These are phyloP conservation scores for Chelonoidis abingdonii DNA, from an alignment of 2,113 vertebrate genomes.

Conservation along the genomic window DNA sequence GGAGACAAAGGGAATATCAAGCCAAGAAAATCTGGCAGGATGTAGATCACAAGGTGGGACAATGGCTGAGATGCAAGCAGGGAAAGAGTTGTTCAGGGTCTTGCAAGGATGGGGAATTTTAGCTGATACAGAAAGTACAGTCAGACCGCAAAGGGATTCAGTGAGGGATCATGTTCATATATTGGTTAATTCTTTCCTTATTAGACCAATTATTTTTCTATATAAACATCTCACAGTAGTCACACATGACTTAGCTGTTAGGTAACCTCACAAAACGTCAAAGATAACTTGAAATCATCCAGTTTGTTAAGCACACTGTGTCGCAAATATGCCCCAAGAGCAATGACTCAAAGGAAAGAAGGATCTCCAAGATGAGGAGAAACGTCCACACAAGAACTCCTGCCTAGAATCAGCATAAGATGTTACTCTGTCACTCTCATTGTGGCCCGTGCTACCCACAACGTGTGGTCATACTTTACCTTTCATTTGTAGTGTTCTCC, in stretches of 20 bases:
- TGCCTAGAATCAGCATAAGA: background rate
- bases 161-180: background rate
- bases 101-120: background rate
- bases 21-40: background rate
- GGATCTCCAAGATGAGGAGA: background rate
- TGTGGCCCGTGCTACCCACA: background rate
- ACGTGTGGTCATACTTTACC: slow-evolving; percentile 75
- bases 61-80: background rate
- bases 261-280: background rate
- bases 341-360: background rate
- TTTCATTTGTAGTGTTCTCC: slow-evolving; percentile 90
- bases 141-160: background rate
- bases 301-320: background rate
- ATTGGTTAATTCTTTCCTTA: background rate
- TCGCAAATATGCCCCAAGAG: background rate
- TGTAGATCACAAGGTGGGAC: background rate
- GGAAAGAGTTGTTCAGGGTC: background rate
- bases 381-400: background rate
- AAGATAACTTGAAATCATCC: background rate
- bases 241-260: background rate
- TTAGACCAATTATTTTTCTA: background rate
- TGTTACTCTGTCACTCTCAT: background rate
- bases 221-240: background rate
- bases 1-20: background rate
- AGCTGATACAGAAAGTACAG: background rate